Base-by-base conservation (phyloP, 1,140 invertebrate species). In the Drosophila albomicans region DNA sequence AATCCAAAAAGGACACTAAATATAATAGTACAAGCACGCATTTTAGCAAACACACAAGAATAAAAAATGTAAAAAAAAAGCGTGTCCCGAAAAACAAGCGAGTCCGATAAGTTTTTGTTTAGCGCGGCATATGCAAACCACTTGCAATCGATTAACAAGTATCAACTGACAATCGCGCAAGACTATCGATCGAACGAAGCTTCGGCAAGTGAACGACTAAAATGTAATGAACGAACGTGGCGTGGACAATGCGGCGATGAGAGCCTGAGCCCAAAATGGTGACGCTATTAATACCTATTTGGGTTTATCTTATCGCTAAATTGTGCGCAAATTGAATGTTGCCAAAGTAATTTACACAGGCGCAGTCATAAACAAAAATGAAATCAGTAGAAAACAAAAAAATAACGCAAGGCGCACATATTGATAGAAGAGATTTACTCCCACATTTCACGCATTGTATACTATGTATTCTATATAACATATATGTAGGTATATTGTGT, bases 291-390 rank as follows among this genome's bases (percentile, higher is more conserved):
- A 48, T 48, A 32, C 58, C 43, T 48, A 61, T 70, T 64, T 57
- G 49, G 75, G 57, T 52, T 78, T 82, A 82, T 82, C 80, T 82
- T 82, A 82, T 82, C 80, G 46, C 11, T n/a, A 71, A 75, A 48
- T 25, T 61, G 79, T 69, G 80, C 75, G 75, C 78, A 82, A 82
- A 82, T 82, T 82, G 80, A 82, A 75, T 82, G 80, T 82, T 68
- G 79, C 70, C 80, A 82, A 82, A 82, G 80, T 63, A 52, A 76
- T 45, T 69, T 81, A 76, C 66, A 74, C 56, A 35, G 56, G 51
- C 46, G 52, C 38, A 67, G 62, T 56, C 78, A 78, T 79, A 49
- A 67, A 70, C 64, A 45, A 56, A 45, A 61, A 78, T 67, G 25
- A 70, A 82, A 82, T 82, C 69, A 65, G 52, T 48, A 66, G 46